Base-by-base conservation (phyloP, 1,140 invertebrate genomes). In the Ganaspis sp. region DNA sequence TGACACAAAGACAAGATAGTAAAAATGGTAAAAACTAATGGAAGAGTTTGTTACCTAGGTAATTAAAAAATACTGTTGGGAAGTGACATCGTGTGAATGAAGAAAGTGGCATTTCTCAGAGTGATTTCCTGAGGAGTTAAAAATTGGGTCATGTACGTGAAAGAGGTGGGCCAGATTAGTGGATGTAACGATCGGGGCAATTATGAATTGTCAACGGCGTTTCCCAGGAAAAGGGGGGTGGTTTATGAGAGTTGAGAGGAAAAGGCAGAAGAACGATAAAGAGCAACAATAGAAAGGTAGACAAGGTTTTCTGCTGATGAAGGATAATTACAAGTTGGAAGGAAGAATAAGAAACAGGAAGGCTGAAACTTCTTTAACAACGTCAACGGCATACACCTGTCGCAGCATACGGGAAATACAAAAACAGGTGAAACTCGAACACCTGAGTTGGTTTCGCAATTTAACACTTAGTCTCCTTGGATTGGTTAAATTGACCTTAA, bases 401-500 rank as follows among this genome's bases (percentile, higher is more conserved):
- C 81, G 74, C 75, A 72, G 79, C 90, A 90, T 90, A 90, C 87
- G 90, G 89, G 89, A 89, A 90, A 91, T 81, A 86, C 74, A 81
- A 82, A 90, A 91, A 91, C 90, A 91, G 90, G 90, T 90, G 90
- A 89, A 89, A 86, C 78, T 45, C 73, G 71, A 78, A 76, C 87
- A 85, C 86, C 83, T 87, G 83, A 85, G 70, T 73, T 70, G 82
- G 58, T 85, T 87, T 87, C 81, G 83, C 86, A 76, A 88, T 53
- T 87, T 85, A 87, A 84, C 87, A 86, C 87, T 85, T 84, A 72
- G 64, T 80, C 23, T 21, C 37, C 21, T 17, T 26, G 21, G 69
- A 76, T 76, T 64, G 19, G 45, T 70, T 72, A 72, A 75, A 79
- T 79, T 40, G 75, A 80, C 74, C 76, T 78, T 76, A 82, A 80